phyloP scores from a whole-genome alignment of 1,140 invertebrate species.

The Manduca sexta region DNA sequence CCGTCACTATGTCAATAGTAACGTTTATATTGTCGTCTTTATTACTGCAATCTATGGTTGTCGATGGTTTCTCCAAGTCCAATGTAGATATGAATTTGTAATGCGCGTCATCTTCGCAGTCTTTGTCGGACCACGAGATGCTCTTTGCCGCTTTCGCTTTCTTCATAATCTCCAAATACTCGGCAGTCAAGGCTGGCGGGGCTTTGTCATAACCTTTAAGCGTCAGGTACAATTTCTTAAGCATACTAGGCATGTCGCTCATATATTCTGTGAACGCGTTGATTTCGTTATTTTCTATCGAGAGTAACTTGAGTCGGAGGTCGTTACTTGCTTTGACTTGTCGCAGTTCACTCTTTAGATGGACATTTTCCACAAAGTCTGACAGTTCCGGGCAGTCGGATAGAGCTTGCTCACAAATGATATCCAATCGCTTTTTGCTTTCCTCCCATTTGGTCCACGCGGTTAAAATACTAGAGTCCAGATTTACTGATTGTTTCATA shows the following conservation, averaged over 20 bases:
- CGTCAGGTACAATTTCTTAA: slow-evolving; percentile 60
- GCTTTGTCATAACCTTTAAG: slow-evolving; percentile 63
- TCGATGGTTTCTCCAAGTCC: slow-evolving; percentile 41
- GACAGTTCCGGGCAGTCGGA: slow-evolving; percentile 34
- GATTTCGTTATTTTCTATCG: slow-evolving; percentile 52
- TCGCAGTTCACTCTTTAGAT: slow-evolving; percentile 36
- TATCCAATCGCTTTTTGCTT: slow-evolving; percentile 29
- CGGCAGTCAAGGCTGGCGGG: slow-evolving; percentile 47
- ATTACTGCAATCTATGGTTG: slow-evolving; percentile 25
- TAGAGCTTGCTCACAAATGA: slow-evolving; percentile 32
- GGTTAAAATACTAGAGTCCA: slow-evolving; percentile 42
- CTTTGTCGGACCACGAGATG: slow-evolving; percentile 57
- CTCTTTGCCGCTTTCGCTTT: slow-evolving; percentile 58
- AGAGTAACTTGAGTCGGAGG: slow-evolving; percentile 37
- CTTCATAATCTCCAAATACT: slow-evolving; percentile 64
- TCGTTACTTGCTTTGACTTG: slow-evolving; percentile 35
- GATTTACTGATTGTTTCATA: slow-evolving; percentile 36
- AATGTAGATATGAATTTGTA: slow-evolving; percentile 56
- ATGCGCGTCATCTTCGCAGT: slow-evolving; percentile 35
- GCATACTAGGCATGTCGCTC: slow-evolving; percentile 56
- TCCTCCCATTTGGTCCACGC: slow-evolving; percentile 45
- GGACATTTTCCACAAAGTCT: slow-evolving; percentile 43
- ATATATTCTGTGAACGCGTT: slow-evolving; percentile 51
- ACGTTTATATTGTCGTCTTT: slow-evolving; percentile 29
- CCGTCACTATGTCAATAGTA: slow-evolving; percentile 37